These are phyloP conservation scores for Dendrocincla fuliginosa DNA, from an alignment of 2,797 vertebrate species.

Conservation along the genomic window DNA sequence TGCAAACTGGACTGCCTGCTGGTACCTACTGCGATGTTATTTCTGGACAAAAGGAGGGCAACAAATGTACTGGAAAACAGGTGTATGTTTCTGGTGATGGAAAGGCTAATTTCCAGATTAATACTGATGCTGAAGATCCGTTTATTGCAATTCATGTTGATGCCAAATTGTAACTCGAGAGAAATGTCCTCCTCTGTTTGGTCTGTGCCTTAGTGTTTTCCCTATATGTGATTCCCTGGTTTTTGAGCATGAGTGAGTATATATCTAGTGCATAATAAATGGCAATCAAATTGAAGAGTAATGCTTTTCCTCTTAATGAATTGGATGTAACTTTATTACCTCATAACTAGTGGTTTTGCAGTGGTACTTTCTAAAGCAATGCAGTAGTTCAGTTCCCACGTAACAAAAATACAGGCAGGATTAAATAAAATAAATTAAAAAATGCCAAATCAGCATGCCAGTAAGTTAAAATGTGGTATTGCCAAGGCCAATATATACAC, in stretches of 20 bases:
- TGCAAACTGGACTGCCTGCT: constrained; percentile 86
- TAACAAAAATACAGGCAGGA: fast-evolving
- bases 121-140: constrained; percentile 84
- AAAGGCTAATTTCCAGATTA: constrained; percentile 83
- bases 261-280: not conserved
- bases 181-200: not conserved
- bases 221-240: fast-evolving
- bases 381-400: not conserved
- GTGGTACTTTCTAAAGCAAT: not conserved
- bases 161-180: constrained; percentile 73
- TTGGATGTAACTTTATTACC: not conserved
- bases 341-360: no score
- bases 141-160: constrained; percentile 73
- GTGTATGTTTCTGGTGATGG: constrained; percentile 81
- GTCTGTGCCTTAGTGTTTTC: not conserved
- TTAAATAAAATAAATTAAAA: not conserved
- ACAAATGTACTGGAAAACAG: constrained; percentile 83
- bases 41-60: constrained; percentile 85
- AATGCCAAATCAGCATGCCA: fast-evolving
- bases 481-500: fast-evolving
- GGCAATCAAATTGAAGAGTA: not conserved
- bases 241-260: not conserved
- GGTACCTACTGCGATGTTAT: constrained; percentile 94
- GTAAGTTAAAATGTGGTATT: not conserved
- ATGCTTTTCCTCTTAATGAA: not conserved